Conservation (phyloP, 2,888 invertebrate species). For the Chymomyza caudatula region DNA sequence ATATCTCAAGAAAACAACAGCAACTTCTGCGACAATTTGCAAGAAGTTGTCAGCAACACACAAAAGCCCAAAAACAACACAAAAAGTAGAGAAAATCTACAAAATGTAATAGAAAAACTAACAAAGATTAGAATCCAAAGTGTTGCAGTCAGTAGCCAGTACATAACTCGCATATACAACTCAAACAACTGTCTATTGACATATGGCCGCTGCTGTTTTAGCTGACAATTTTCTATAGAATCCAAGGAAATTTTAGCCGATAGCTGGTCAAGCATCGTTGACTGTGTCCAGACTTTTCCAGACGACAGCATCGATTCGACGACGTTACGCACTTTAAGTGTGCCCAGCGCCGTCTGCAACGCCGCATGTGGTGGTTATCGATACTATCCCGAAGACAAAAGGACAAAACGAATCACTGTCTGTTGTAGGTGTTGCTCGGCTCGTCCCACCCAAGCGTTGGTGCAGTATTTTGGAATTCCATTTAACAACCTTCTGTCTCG, state of each 20-base stretch:
- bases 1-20: constrained; percentile 6
- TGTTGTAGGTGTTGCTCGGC: constrained; percentile 60
- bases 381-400: constrained; percentile 18
- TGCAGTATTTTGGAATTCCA: constrained; percentile 5
- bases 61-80: constrained; percentile 23
- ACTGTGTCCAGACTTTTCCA: constrained; percentile 19
- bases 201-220: constrained; percentile 42
- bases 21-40: constrained; percentile 37
- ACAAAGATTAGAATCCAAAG: constrained; percentile 46
- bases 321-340: constrained; percentile 51
- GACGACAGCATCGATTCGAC: constrained; percentile 15
- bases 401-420: constrained; percentile 36
- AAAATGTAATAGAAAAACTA: constrained; percentile 43
- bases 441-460: constrained; percentile 48
- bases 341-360: constrained; percentile 57
- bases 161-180: constrained; percentile 24
- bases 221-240: constrained; percentile 47
- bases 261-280: constrained; percentile 49
- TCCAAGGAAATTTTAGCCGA: constrained; percentile 36
- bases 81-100: constrained; percentile 27
- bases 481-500: constrained; percentile 44
- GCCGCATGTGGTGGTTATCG: constrained; percentile 52
- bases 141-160: constrained; percentile 18
- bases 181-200: constrained; percentile 60
- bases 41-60: constrained; percentile 39